Evolutionary conservation across 2,888 invertebrate genomes (phyloP), one percentile per base, ranked within the genome.

Genomic region (Malacosoma neustria): DNA sequence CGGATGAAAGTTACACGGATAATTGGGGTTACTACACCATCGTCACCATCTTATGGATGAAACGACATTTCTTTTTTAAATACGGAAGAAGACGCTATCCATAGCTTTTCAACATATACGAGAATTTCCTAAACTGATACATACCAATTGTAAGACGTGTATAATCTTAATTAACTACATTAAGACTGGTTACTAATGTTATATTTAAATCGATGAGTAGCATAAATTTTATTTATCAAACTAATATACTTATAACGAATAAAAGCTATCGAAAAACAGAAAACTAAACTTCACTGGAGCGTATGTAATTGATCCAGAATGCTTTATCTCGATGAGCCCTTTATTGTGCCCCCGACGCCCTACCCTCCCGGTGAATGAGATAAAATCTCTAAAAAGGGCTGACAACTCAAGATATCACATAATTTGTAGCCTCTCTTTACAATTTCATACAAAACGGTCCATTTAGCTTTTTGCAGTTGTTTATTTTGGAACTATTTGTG

Each of bases 391-490:
- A 79, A 82, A 39, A 84, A 84, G 82, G 85, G 85, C 80, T 84
- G 79, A 75, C 77, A 75, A 72, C 74, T 80, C 76, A 77, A 80
- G 80, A 82, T 82, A 82, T 76, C 76, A 79, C 80, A 82, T 85
- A 84, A 85, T 85, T 84, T 84, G 84, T 84, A 79, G 74, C 74
- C 68, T 72, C 72, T 79, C 79, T 76, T 80, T 79, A 75, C 82
- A 70, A 69, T 68, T 61, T 69, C 66, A 62, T 65, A 67, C 66
- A 66, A 68, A 72, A 71, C 56, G 61, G 45, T 59, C 57, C 60
- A 66, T 70, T 72, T 56, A 33, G 4, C n/a, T 32, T 74, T 74
- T 22, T 22, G 22, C 22, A 4, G 7, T 22, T 7, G 22, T 22
- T 7, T 22, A 7, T 22, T 22, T 22, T 6, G 9, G 2, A 6